Percentiles rank a stretch among this genome's conserved stretches.
These are phyloP conservation scores for Nixonia krombeini DNA, from an alignment of 1,140 invertebrate genomes.

Conservation along the genomic window DNA sequence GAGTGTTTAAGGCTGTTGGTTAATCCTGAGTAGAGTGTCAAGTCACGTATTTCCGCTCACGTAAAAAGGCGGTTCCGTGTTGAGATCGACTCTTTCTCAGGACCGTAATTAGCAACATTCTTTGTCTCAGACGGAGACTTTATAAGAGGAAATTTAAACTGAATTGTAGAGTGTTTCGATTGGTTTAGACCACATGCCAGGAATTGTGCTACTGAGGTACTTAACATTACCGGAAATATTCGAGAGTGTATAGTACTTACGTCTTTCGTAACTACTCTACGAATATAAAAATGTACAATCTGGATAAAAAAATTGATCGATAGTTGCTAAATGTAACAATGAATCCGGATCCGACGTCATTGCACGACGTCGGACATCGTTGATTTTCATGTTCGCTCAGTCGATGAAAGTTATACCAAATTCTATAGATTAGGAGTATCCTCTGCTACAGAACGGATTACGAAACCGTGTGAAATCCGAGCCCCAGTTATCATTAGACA, in stretches of 20 bases:
- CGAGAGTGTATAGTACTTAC: conserved; percentile 26
- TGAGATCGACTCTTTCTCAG: too few relatives aligned
- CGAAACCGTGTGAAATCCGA: conserved; percentile 30
- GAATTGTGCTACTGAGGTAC: conserved; percentile 23
- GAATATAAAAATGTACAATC: conserved; percentile 46
- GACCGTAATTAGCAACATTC: too few relatives aligned
- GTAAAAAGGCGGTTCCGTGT: too few relatives aligned
- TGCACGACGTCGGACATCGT: conserved; percentile 16
- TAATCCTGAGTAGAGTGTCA: conserved; percentile 4
- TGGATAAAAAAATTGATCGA: conserved; percentile 38
- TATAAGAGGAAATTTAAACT: conserved; percentile 2
- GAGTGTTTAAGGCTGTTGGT: conserved; percentile 27
- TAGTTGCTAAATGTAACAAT: conserved; percentile 35
- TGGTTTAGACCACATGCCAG: conserved; percentile 15
- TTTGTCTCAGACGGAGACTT: too few relatives aligned
- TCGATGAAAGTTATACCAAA: conserved; percentile 14
- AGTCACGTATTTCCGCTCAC: too few relatives aligned
- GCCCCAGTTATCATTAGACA: conserved; percentile 31
- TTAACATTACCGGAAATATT: conserved; percentile 35
- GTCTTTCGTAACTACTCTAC: conserved; percentile 22
- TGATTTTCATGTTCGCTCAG: not conserved
- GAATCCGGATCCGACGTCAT: conserved; percentile 22
- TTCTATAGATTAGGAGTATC: conserved; percentile 38
- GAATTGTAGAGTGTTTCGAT: conserved; percentile 21
- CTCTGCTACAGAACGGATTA: conserved; percentile 21